These are phyloP conservation scores for Dasyurus viverrinus DNA, from an alignment of 2,113 vertebrate genomes.

Conservation along the genomic window DNA sequence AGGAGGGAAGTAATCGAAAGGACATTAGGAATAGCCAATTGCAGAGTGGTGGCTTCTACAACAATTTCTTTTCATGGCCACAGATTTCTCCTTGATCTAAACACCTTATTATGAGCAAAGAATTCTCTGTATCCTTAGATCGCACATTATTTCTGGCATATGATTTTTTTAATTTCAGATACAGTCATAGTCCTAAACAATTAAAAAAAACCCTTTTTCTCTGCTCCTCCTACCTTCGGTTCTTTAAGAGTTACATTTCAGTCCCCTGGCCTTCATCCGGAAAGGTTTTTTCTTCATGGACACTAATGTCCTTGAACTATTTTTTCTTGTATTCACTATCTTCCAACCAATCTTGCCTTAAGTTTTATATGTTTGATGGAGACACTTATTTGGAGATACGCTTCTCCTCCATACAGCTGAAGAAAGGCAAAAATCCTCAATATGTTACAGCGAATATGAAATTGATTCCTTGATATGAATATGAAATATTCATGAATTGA, in stretches of 20 bases:
- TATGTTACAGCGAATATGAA: background rate
- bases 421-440: background rate
- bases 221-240: background rate
- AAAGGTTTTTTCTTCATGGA: background rate
- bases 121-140: background rate
- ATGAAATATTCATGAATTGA: too few relatives aligned
- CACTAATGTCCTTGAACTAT: background rate
- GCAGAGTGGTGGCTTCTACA: background rate
- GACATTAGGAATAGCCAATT: background rate
- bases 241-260: background rate
- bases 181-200: background rate
- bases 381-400: background rate
- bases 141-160: background rate
- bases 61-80: background rate
- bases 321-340: background rate
- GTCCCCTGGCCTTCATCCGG: too few relatives aligned
- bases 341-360: background rate
- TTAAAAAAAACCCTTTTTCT: background rate
- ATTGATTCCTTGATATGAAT: too few relatives aligned
- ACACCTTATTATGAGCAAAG: background rate
- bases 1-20: background rate
- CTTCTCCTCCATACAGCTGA: background rate
- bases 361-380: background rate
- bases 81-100: background rate
- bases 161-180: background rate